Conservation (phyloP, 2,888 invertebrate species). For the Zhuqinia jingwanae region DNA sequence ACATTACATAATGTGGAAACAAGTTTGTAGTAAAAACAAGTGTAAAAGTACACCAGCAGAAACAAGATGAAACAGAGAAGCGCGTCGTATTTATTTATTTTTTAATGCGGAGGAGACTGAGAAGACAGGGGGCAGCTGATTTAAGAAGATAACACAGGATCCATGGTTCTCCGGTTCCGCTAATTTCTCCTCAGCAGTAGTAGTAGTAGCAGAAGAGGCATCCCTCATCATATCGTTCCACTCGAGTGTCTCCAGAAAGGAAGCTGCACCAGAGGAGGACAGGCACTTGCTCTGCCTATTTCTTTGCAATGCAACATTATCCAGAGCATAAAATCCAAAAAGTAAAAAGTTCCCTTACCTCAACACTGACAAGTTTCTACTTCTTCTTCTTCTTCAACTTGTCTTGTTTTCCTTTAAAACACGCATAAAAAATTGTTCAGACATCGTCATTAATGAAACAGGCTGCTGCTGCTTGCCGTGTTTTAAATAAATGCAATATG, state of each 20-base stretch:
- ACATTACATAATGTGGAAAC: slow-evolving; percentile 42
- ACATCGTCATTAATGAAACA: slow-evolving; percentile 58
- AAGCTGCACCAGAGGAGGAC: slow-evolving; percentile 67
- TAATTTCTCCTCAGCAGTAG: slow-evolving; percentile 64
- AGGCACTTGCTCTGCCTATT: slow-evolving; percentile 40
- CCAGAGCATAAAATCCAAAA: slow-evolving; percentile 65
- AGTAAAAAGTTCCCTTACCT: slow-evolving; percentile 66
- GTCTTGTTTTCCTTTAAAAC: slow-evolving; percentile 34
- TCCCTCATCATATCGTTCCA: slow-evolving; percentile 61
- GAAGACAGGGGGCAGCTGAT: slow-evolving; percentile 65
- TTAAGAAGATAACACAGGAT: slow-evolving; percentile 71
- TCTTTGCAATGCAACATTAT: slow-evolving; percentile 62
- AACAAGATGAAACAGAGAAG: slow-evolving; percentile 15
- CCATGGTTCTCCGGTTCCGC: slow-evolving; percentile 73
- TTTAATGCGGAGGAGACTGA: slow-evolving; percentile 8
- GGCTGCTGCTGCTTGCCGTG: slow-evolving; percentile 5
- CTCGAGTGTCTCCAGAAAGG: slow-evolving; percentile 71
- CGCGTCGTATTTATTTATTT: slow-evolving; percentile 30
- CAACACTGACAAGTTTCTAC: background rate
- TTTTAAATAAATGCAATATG: slow-evolving; percentile 54
- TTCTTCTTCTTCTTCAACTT: slow-evolving; percentile 32
- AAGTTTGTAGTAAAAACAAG: slow-evolving; percentile 16
- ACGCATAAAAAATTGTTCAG: slow-evolving; percentile 20
- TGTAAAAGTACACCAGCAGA: background rate
- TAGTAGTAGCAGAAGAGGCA: slow-evolving; percentile 16